phyloP scores from a whole-genome alignment of 2,888 invertebrate genomes.

The Phlogophora meticulosa region DNA sequence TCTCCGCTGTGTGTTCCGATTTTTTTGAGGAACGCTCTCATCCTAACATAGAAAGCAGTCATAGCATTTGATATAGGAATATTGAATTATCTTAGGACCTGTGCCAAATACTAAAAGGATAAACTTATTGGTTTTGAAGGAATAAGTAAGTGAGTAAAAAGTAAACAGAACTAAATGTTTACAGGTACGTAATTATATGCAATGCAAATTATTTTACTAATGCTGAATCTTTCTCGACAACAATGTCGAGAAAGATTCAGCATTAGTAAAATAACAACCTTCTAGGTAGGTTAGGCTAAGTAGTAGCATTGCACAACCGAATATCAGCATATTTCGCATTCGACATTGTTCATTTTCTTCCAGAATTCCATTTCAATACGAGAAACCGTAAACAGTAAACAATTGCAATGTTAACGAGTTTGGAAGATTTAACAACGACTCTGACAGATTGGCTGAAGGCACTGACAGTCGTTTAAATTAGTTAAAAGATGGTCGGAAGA shows the following conservation, averaged over 20 bases:
- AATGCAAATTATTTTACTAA: neutral
- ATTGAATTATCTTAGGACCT: neutral
- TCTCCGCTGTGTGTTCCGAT: neutral
- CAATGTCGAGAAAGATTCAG: too few species aligned
- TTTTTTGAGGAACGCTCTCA: neutral
- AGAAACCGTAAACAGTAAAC: slow-evolving; percentile 21
- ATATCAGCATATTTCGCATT: neutral
- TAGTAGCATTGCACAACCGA: neutral
- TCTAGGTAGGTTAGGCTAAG: neutral
- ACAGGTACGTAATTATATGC: too few species aligned
- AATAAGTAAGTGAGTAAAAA: too few species aligned
- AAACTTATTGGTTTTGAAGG: neutral
- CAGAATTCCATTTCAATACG: neutral
- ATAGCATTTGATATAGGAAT: neutral
- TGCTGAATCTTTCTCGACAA: neutral
- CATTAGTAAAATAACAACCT: neutral
- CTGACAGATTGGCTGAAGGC: slow-evolving; percentile 33
- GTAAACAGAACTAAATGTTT: too few species aligned
- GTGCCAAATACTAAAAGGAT: too few species aligned
- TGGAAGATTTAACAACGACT: slow-evolving; percentile 29
- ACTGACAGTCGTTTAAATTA: slow-evolving; percentile 47
- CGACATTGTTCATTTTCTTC: neutral
- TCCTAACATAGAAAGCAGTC: too few species aligned
- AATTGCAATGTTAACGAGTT: slow-evolving; percentile 13
- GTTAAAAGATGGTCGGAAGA: slow-evolving; percentile 37